Conservation (phyloP, 2,113 vertebrate species). For the Xenopus laevis region DNA sequence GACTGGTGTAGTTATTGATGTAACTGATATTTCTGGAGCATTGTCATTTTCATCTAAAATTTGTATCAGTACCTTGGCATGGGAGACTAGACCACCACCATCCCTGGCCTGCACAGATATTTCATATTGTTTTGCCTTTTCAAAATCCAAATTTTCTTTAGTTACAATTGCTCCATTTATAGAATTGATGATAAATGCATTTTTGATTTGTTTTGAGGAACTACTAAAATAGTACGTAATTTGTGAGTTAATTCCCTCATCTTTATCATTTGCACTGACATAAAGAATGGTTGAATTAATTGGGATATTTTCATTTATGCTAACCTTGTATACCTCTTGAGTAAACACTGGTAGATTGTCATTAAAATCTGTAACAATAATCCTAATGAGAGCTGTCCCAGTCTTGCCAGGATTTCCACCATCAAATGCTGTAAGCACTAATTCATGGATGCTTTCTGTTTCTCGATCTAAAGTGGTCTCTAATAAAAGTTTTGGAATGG, state of each 20-base stretch:
- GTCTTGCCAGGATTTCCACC: conserved; percentile 47
- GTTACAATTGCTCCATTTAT: conserved; percentile 27
- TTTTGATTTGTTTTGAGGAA: conserved; percentile 17
- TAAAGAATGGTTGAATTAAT: conserved; percentile 46
- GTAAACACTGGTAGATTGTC: conserved; percentile 56
- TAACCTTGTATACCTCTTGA: conserved; percentile 51
- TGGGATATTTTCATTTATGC: conserved; percentile 48
- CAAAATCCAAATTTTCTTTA: conserved; percentile 51
- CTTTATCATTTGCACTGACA: conserved; percentile 58
- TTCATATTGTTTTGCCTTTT: conserved; percentile 47
- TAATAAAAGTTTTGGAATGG: conserved; percentile 53
- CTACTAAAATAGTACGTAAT: conserved; percentile 55
- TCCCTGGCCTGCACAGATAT: conserved; percentile 52
- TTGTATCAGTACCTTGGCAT: conserved; percentile 56
- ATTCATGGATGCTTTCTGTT: conserved; percentile 42
- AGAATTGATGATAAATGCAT: conserved; percentile 51
- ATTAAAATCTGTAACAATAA: conserved; percentile 48
- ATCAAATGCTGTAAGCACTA: conserved; percentile 56
- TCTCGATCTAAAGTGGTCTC: conserved; percentile 59
- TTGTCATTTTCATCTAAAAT: conserved; percentile 65
- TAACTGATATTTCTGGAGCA: conserved; percentile 52
- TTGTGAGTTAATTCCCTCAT: conserved; percentile 46
- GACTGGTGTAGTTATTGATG: conserved; percentile 47
- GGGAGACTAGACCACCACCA: conserved; percentile 55
- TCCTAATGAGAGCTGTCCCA: conserved; percentile 50